Percentiles rank a stretch among this genome's conserved stretches.
phyloP scores from a whole-genome alignment of 1,140 invertebrate genomes.

The Sminthurinus signatus region DNA sequence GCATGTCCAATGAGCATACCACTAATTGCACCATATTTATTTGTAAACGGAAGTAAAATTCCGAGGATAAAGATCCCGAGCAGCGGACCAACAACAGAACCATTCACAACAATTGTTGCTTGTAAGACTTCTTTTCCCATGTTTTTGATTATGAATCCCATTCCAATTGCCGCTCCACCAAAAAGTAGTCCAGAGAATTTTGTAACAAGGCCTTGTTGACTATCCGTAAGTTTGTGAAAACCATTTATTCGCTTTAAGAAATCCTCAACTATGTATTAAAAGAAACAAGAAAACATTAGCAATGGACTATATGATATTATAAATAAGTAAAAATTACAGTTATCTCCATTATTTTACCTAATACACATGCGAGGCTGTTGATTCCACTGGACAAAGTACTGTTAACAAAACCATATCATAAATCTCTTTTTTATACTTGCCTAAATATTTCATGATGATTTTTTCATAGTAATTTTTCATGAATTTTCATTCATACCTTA shows the following conservation, averaged over 20 bases:
- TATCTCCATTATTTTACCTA: background rate
- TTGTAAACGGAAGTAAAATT: slow-evolving; percentile 34
- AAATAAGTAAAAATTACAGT: too few relatives aligned
- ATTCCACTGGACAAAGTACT: slow-evolving; percentile 50
- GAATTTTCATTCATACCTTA: too few relatives aligned
- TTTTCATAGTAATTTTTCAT: too few relatives aligned
- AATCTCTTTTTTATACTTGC: too few relatives aligned
- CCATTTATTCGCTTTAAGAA: slow-evolving; percentile 43
- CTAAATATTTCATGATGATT: too few relatives aligned
- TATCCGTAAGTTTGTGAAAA: slow-evolving; percentile 42
- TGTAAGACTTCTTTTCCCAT: slow-evolving; percentile 30
- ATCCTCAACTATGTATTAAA: slow-evolving; percentile 36
- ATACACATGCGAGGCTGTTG: slow-evolving; percentile 49
- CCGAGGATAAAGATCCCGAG: slow-evolving; percentile 38
- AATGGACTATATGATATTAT: background rate
- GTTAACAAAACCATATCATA: too few relatives aligned
- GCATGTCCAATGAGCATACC: slow-evolving; percentile 34
- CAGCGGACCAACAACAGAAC: slow-evolving; percentile 37
- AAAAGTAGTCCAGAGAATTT: slow-evolving; percentile 43
- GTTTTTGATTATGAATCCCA: slow-evolving; percentile 32
- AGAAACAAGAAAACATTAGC: background rate
- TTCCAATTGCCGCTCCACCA: slow-evolving; percentile 24
- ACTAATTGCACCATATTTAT: slow-evolving; percentile 37
- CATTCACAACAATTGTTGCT: slow-evolving; percentile 35
- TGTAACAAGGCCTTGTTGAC: slow-evolving; percentile 42